Conservation (phyloP, 2,113 vertebrate species). For the Anarrhichthys ocellatus region DNA sequence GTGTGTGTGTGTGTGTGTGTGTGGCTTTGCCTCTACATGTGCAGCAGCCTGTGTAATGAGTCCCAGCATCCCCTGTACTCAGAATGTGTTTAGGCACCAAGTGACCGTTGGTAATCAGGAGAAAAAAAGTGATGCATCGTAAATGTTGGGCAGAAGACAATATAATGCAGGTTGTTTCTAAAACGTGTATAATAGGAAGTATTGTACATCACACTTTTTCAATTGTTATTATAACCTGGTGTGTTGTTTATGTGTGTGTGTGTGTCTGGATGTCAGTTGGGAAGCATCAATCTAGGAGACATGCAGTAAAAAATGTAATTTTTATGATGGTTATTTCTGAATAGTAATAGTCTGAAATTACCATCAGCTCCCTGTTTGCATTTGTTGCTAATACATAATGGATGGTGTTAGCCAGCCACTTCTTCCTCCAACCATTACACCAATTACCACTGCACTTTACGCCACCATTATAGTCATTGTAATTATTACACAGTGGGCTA, state of each 20-base stretch:
- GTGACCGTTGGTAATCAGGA: conserved; percentile 10
- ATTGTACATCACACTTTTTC: neutral
- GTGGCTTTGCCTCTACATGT: neutral
- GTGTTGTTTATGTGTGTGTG: neutral
- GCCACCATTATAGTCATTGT: conserved; percentile 55
- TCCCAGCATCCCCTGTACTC: neutral
- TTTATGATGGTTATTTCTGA: conserved; percentile 23
- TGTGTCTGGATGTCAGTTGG: neutral
- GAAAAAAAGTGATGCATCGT: conserved; percentile 12
- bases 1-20: neutral
- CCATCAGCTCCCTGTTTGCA: conserved; percentile 25
- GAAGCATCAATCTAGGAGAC: conserved; percentile 6
- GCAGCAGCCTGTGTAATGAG: conserved; percentile 33
- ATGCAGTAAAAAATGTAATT: conserved; percentile 8
- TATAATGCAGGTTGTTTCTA: neutral
- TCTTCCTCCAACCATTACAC: conserved; percentile 49
- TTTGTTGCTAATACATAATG: conserved; percentile 45
- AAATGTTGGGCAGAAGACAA: conserved; percentile 5
- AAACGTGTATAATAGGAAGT: neutral
- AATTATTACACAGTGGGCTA: conserved; percentile 64
- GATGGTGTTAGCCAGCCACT: conserved; percentile 43
- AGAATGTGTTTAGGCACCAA: conserved; percentile 3
- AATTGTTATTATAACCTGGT: neutral
- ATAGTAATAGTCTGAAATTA: conserved; percentile 13
- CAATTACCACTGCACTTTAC: conserved; percentile 62